Conservation (phyloP, 2,888 invertebrate genomes). For the Hoplodrina blanda region DNA sequence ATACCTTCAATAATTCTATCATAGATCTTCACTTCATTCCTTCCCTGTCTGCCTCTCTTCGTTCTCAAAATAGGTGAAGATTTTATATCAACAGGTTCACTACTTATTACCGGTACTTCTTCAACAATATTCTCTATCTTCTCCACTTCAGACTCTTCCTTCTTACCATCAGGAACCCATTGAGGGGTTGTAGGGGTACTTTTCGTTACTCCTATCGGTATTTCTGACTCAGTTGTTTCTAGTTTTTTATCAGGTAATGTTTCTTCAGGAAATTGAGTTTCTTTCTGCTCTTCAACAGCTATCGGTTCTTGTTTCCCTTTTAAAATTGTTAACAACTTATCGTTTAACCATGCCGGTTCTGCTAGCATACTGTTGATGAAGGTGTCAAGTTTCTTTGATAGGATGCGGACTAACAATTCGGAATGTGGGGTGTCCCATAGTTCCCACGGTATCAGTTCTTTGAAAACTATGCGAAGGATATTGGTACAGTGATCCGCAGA, state of each 20-base stretch:
- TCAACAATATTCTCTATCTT: constrained; percentile 68
- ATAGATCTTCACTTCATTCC: constrained; percentile 88
- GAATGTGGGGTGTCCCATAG: constrained; percentile 92
- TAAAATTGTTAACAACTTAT: constrained; percentile 77
- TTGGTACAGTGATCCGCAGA: constrained; percentile 91
- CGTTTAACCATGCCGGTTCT: constrained; percentile 88
- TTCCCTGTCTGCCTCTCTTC: constrained; percentile 82
- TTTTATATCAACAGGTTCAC: constrained; percentile 86
- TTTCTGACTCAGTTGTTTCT: constrained; percentile 66
- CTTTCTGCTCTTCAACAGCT: constrained; percentile 38
- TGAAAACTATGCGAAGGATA: constrained; percentile 90
- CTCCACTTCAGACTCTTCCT: constrained; percentile 51
- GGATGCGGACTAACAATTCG: constrained; percentile 91
- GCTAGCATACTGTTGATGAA: constrained; percentile 87
- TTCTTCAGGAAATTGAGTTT: constrained; percentile 13
- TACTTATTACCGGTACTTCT: constrained; percentile 66
- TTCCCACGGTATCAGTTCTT: constrained; percentile 92
- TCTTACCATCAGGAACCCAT: constrained; percentile 53
- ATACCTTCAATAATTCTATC: constrained; percentile 88
- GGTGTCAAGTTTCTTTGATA: constrained; percentile 90
- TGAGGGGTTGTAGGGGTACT: constrained; percentile 69
- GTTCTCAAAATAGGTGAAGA: constrained; percentile 81
- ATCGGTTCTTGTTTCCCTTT: constrained; percentile 64
- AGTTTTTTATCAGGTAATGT: constrained; percentile 11
- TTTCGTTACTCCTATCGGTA: constrained; percentile 66